Conservation (phyloP, 2,113 vertebrate genomes). For the Seriola aureovittata region DNA sequence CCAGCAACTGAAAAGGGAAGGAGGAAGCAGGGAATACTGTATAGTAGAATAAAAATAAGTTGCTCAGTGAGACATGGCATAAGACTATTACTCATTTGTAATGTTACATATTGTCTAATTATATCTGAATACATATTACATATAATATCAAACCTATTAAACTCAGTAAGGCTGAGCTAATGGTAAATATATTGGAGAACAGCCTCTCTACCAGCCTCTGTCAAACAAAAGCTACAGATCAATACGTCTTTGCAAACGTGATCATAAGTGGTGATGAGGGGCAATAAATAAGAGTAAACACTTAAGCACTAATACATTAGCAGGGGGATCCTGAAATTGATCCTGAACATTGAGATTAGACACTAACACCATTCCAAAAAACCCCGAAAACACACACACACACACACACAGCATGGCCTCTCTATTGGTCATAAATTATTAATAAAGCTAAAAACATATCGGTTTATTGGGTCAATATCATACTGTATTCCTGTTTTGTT, state of each 20-base stretch:
- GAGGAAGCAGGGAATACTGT: neutral
- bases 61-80: neutral
- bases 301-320: neutral
- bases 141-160: no score
- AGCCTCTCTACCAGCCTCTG: neutral
- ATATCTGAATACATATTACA: no score
- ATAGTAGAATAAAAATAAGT: neutral
- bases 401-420: neutral
- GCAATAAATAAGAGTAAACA: neutral
- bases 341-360: neutral
- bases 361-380: neutral
- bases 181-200: neutral
- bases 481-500: constrained; percentile 4
- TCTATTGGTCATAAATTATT: neutral
- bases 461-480: neutral
- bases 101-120: neutral
- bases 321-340: neutral
- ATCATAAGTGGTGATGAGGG: neutral
- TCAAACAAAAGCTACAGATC: neutral
- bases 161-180: neutral
- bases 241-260: neutral
- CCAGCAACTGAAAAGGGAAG: neutral
- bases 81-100: neutral
- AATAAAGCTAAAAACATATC: neutral
- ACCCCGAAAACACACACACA: no score